These are phyloP conservation scores for Lagorchestes hirsutus DNA, from an alignment of 2,797 vertebrate genomes.

Conservation along the genomic window DNA sequence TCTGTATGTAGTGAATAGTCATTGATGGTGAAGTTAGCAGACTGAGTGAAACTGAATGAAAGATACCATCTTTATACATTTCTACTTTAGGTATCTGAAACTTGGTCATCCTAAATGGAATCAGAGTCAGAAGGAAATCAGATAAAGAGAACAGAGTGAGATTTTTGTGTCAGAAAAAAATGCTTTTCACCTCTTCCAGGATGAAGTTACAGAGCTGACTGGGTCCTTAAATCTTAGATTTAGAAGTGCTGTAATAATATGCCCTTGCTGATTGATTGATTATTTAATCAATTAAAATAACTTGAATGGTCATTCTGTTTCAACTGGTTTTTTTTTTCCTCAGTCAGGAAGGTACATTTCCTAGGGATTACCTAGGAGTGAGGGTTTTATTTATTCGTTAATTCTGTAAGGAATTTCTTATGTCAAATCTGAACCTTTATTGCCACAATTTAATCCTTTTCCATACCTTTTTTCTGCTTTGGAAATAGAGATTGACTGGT, in stretches of 20 bases:
- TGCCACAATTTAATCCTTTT: neutral
- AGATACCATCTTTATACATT: slow-evolving; percentile 22
- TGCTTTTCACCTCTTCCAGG: slow-evolving; percentile 63
- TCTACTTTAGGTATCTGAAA: slow-evolving; percentile 44
- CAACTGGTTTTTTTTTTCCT: no score
- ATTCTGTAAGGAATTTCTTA: neutral
- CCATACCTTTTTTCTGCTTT: no score
- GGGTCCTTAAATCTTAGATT: slow-evolving; percentile 58
- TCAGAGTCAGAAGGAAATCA: slow-evolving; percentile 52
- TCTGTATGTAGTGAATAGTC: slow-evolving; percentile 45
- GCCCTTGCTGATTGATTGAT: neutral
- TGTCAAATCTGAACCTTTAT: neutral
- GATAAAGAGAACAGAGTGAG: slow-evolving; percentile 31
- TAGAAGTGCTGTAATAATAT: slow-evolving; percentile 41
- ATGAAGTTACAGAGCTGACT: slow-evolving; percentile 48
- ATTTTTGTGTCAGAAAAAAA: slow-evolving; percentile 56
- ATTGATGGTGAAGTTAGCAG: neutral
- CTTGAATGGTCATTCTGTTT: slow-evolving; percentile 1
- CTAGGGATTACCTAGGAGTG: neutral
- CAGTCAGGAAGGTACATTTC: no score
- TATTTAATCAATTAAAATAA: slow-evolving; percentile 58
- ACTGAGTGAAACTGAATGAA: neutral
- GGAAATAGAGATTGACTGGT: no score
- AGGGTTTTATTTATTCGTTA: slow-evolving; percentile 37
- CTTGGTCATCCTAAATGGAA: slow-evolving; percentile 60